A percentile compares a stretch with the other conserved stretches of the same genome.
Conservation (phyloP, 1,140 invertebrate species). For the Cyrtorhinus lividipennis region DNA sequence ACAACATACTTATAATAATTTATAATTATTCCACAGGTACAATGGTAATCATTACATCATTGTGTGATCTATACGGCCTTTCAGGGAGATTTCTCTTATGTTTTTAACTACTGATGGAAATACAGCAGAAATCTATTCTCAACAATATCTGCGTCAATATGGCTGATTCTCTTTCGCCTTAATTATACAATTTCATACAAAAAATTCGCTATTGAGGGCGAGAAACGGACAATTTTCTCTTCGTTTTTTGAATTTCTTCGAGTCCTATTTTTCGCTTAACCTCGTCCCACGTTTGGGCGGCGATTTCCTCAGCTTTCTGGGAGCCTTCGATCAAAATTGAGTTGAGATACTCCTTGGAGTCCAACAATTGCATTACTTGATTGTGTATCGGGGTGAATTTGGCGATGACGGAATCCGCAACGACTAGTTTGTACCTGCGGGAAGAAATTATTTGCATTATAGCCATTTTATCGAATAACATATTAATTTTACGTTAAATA, state of each 20-base stretch:
- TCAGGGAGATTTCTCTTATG: too few species aligned
- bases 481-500: background rate
- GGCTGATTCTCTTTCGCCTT: too few species aligned
- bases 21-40: too few species aligned
- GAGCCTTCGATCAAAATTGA: constrained; percentile 50
- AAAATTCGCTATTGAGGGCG: too few species aligned
- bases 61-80: too few species aligned
- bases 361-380: constrained; percentile 41
- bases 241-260: constrained; percentile 7
- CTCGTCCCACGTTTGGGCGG: constrained; percentile 50
- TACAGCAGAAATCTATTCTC: too few species aligned
- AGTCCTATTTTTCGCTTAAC: constrained; percentile 47
- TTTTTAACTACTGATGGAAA: too few species aligned
- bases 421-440: constrained; percentile 52
- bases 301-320: constrained; percentile 48
- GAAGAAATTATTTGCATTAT: background rate
- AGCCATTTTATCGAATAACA: background rate
- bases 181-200: too few species aligned
- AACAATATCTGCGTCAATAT: too few species aligned
- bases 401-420: constrained; percentile 59
- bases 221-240: too few species aligned
- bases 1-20: too few species aligned
- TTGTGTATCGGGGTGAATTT: constrained; percentile 56
- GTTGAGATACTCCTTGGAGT: constrained; percentile 46
- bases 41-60: too few species aligned